phyloP scores from a whole-genome alignment of 2,888 invertebrate species.

The Brachyopa scutellaris region DNA sequence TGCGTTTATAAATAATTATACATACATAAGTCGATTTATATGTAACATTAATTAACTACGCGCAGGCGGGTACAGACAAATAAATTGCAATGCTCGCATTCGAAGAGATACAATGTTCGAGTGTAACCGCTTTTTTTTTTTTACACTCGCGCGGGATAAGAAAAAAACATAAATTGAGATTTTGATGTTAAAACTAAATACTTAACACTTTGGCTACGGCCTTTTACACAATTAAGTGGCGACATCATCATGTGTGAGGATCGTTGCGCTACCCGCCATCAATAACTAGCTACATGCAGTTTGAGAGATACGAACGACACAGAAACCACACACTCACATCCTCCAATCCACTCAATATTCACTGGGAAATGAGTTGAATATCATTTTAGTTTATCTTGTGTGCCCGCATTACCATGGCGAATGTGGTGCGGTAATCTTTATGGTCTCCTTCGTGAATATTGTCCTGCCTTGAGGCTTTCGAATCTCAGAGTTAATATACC shows the following conservation, averaged over 20 bases:
- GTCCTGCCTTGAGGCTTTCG: slow-evolving; percentile 66
- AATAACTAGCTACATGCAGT: slow-evolving; percentile 42
- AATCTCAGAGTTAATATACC: slow-evolving; percentile 48
- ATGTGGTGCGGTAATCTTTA: slow-evolving; percentile 59
- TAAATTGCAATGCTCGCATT: too few species aligned
- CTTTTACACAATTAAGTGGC: slow-evolving; percentile 54
- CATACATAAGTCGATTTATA: too few species aligned
- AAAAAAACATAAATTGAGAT: slow-evolving; percentile 45
- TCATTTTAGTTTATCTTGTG: slow-evolving; percentile 63
- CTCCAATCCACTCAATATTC: slow-evolving; percentile 7
- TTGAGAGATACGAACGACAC: too few species aligned
- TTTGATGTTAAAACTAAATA: slow-evolving; percentile 66
- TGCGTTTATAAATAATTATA: too few species aligned
- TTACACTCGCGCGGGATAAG: slow-evolving; percentile 16
- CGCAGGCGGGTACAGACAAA: too few species aligned
- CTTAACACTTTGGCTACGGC: slow-evolving; percentile 62
- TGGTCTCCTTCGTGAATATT: slow-evolving; percentile 64
- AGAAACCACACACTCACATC: too few species aligned
- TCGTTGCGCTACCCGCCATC: slow-evolving; percentile 42
- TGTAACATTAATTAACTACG: too few species aligned
- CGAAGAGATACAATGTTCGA: slow-evolving; percentile 9
- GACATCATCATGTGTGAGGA: slow-evolving; percentile 50
- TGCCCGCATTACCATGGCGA: slow-evolving; percentile 50
- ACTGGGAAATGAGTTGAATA: slow-evolving; percentile 56
- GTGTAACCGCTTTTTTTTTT: slow-evolving; percentile 8